A percentile compares a stretch with the other conserved stretches of the same genome.
Conservation (phyloP, 2,113 vertebrate species). For the Stegostoma tigrinum region DNA sequence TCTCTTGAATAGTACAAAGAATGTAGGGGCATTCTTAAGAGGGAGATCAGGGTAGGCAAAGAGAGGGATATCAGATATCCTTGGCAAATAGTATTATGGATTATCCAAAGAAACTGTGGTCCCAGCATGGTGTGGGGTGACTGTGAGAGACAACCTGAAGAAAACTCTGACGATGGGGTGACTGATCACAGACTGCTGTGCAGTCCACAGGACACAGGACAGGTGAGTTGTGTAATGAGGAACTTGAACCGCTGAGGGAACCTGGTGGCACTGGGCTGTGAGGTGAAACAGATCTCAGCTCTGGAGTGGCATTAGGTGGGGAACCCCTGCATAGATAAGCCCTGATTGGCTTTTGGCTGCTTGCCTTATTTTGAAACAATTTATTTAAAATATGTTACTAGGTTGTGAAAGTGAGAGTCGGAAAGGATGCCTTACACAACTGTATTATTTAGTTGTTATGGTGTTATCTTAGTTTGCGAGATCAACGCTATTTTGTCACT, state of each 20-base stretch:
- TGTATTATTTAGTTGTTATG: too few relatives aligned
- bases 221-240: constrained; percentile 53
- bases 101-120: too few relatives aligned
- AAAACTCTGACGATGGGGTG: constrained; percentile 98
- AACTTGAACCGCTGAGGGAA: neutral
- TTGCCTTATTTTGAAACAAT: neutral
- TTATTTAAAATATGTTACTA: neutral
- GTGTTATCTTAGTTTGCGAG: neutral
- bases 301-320: neutral
- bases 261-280: neutral
- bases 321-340: neutral
- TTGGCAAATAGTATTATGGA: too few relatives aligned
- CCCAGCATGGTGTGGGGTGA: constrained; percentile 90
- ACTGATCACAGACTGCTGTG: constrained; percentile 94
- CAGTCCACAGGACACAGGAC: constrained; percentile 86
- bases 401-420: neutral
- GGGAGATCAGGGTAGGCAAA: too few relatives aligned
- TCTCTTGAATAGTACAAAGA: too few relatives aligned
- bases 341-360: neutral
- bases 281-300: neutral
- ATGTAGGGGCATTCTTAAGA: too few relatives aligned
- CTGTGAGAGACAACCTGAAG: constrained; percentile 89
- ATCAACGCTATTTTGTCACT: neutral
- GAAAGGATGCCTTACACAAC: too few relatives aligned
- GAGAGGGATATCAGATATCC: too few relatives aligned